A percentile compares a stretch with the other conserved stretches of the same genome.
phyloP scores from a whole-genome alignment of 2,888 invertebrate species.

The Eupithecia vulgata region DNA sequence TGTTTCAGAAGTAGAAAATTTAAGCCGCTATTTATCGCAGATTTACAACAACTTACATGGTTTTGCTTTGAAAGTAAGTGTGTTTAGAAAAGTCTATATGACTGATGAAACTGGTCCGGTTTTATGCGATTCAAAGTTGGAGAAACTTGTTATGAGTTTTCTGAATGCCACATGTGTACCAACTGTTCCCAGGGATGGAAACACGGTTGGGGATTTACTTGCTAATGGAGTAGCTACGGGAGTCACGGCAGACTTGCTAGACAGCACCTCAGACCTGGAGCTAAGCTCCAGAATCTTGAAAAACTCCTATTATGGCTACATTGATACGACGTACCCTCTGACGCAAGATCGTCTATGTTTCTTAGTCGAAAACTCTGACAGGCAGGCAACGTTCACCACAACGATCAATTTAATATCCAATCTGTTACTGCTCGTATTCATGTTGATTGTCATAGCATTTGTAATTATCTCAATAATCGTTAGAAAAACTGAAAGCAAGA shows the following conservation, averaged over 20 bases:
- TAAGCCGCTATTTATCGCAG: conserved; percentile 53
- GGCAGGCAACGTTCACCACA: conserved; percentile 78
- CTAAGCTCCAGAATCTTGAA: conserved; percentile 81
- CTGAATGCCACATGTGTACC: conserved; percentile 73
- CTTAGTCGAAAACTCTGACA: conserved; percentile 77
- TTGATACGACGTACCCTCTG: conserved; percentile 81
- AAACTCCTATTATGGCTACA: conserved; percentile 74
- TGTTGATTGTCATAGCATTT: conserved; percentile 58
- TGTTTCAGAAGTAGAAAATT: conserved; percentile 68
- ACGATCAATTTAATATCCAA: conserved; percentile 66
- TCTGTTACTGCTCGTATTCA: conserved; percentile 61
- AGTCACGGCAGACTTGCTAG: conserved; percentile 72
- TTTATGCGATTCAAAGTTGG: conserved; percentile 64
- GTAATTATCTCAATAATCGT: conserved; percentile 58
- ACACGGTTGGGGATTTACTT: conserved; percentile 72
- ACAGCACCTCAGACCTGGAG: conserved; percentile 82
- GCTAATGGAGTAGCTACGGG: conserved; percentile 77
- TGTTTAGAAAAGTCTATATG: conserved; percentile 67
- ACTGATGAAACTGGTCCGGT: conserved; percentile 62
- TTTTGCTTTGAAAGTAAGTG: conserved; percentile 64
- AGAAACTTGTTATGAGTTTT: conserved; percentile 60
- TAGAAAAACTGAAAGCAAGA: conserved; percentile 60
- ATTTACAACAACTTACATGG: conserved; percentile 71
- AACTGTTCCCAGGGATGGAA: conserved; percentile 68
- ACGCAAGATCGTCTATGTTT: conserved; percentile 83